Evolutionary conservation across 2,888 invertebrate species (phyloP).

Genomic region (Colostygia pectinataria): DNA sequence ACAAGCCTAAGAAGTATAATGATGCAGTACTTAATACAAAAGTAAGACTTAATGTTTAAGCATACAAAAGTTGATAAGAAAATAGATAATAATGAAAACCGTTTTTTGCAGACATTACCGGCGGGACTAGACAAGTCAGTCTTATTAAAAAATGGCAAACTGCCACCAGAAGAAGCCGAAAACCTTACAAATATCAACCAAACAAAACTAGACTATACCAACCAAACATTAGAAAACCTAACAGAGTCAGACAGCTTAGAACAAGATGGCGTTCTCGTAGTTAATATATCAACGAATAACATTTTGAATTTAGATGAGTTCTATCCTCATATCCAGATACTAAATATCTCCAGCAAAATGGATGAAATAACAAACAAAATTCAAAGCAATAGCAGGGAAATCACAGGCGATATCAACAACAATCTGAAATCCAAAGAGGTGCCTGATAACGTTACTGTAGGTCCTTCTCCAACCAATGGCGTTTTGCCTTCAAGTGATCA

Average conservation of each 20-base stretch:
- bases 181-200: conserved; percentile 50
- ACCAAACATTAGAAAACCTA: conserved; percentile 67
- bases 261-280: conserved; percentile 77
- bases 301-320: conserved; percentile 75
- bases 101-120: conserved; percentile 59
- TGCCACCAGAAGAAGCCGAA: conserved; percentile 65
- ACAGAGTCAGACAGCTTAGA: conserved; percentile 77
- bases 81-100: no score
- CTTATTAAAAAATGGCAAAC: conserved; percentile 70
- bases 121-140: conserved; percentile 71
- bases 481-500: conserved; percentile 65
- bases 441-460: conserved; percentile 73
- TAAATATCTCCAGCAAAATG: conserved; percentile 67
- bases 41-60: conserved; percentile 44
- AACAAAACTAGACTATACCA: conserved; percentile 51
- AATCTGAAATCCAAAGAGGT: conserved; percentile 71
- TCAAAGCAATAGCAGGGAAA: conserved; percentile 81
- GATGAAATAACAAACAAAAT: conserved; percentile 80
- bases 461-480: conserved; percentile 76
- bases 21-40: conserved; percentile 72
- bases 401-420: conserved; percentile 76
- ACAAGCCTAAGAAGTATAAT: conserved; percentile 77
- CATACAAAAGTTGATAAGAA: no score
- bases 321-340: conserved; percentile 66
- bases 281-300: conserved; percentile 73